phyloP scores from a whole-genome alignment of 2,113 vertebrate species.

The Ctenomys sociabilis region DNA sequence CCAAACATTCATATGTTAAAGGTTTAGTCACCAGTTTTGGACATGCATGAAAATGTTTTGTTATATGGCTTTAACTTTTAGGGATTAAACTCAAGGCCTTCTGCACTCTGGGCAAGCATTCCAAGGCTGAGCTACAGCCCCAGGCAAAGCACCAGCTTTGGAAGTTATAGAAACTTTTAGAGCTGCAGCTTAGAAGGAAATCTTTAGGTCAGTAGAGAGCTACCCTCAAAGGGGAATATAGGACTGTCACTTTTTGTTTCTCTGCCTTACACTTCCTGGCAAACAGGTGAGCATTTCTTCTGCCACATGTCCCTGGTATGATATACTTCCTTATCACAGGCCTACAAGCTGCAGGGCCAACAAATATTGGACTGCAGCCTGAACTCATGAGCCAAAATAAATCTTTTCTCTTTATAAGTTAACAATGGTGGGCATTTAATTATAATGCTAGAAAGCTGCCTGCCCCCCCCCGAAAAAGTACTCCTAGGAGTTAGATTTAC shows the following conservation, averaged over 20 bases:
- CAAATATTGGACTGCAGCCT: background rate
- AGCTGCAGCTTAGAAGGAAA: too few relatives aligned
- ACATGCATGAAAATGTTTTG: too few relatives aligned
- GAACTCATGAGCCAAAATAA: background rate
- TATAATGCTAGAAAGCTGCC: background rate
- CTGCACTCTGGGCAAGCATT: too few relatives aligned
- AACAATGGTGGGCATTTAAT: background rate
- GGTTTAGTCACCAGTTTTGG: background rate
- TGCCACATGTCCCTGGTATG: background rate
- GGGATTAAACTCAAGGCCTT: too few relatives aligned
- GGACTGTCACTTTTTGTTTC: background rate
- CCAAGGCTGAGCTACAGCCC: too few relatives aligned
- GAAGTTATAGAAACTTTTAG: background rate
- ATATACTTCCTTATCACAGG: background rate
- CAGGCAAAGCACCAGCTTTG: background rate
- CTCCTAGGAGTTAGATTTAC: background rate
- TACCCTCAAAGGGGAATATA: too few relatives aligned
- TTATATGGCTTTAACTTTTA: too few relatives aligned
- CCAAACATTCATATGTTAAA: background rate
- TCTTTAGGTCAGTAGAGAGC: too few relatives aligned
- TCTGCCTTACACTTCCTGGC: background rate
- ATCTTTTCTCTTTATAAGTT: background rate
- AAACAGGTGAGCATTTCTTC: background rate
- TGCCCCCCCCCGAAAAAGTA: background rate
- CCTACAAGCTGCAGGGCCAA: background rate